Evolutionary conservation across 2,797 vertebrate genomes (phyloP), one percentile per base, ranked within the genome.

Genomic region (Xiphophorus birchmanni): DNA sequence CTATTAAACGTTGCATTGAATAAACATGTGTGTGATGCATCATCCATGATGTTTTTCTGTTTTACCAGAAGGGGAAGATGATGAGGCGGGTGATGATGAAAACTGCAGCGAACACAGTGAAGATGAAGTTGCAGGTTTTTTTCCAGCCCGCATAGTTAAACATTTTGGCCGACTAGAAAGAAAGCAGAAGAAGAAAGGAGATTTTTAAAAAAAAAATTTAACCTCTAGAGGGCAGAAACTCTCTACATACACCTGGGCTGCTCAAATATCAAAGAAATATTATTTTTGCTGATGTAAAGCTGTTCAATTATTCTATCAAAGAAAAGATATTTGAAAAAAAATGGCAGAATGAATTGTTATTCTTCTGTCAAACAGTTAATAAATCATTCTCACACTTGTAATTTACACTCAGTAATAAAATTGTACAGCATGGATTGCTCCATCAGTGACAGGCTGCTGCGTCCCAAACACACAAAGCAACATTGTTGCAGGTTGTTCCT

Each of bases 141-240:
- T 96, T 98, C 98, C 98, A 99, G 26, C 97, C 97, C 0, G 98
- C 98, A 0, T 99, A 99, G 95, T 99, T 99, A 81, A 99, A 99
- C 97, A 99, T 99, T 94, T 99, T 99, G 88, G 98, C 98, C 0
- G 97, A 97, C 98, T 96, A 78, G 23, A 87, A 87, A n/a, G 29
- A 81, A 54, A 23, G n/a, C 32, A 60, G 35, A n/a, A 69, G 74
- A 29, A 73, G 13, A 5, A 29, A 56, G 3, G 56, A 0, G 18
- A 67, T 65, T 35, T 60, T 63, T 32, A n/a, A 9, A 1, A 47
- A 4, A 40, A 5, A 26, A 0, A 78, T 82, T 29, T 47, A 47
- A 7, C 92, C 88, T 88, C 88, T 85, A 93, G 92, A 87, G 89
- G 93, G 90, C 93, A 93, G 89, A 72, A 47, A 73, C 69, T 73